Conservation (phyloP, 2,113 vertebrate genomes). For the Setophaga petechia region DNA sequence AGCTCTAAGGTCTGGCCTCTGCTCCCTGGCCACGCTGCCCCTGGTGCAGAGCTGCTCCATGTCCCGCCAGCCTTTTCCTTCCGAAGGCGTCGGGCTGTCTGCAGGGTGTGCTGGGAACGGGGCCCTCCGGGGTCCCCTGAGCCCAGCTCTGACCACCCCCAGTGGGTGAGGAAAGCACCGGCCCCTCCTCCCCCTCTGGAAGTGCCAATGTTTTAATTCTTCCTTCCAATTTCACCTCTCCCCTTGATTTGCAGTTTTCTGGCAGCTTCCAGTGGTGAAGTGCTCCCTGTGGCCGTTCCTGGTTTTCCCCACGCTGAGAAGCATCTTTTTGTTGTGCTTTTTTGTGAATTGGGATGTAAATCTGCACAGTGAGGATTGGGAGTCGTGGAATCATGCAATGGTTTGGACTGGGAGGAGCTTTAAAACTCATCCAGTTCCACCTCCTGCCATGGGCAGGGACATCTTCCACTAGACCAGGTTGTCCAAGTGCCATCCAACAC, state of each 20-base stretch:
- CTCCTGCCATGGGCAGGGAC: background rate
- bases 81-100: background rate
- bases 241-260: background rate
- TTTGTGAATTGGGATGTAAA: background rate
- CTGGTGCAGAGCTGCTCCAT: background rate
- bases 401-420: background rate
- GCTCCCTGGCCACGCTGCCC: background rate
- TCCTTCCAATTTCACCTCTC: background rate
- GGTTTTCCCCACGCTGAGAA: background rate
- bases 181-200: background rate
- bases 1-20: conserved; percentile 6
- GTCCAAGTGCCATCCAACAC: background rate
- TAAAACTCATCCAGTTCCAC: background rate
- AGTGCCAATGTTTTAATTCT: background rate
- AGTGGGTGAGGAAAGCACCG: background rate
- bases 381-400: background rate
- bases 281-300: background rate
- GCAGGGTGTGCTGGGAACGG: background rate
- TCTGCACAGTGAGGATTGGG: background rate
- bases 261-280: background rate
- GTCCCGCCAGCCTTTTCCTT: background rate
- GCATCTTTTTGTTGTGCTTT: background rate
- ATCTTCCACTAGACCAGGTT: background rate
- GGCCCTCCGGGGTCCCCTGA: background rate
- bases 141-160: background rate